Percentiles rank a stretch among this genome's conserved stretches.
These are phyloP conservation scores for Drepana arcuata DNA, from an alignment of 1,140 invertebrate species.

Conservation along the genomic window DNA sequence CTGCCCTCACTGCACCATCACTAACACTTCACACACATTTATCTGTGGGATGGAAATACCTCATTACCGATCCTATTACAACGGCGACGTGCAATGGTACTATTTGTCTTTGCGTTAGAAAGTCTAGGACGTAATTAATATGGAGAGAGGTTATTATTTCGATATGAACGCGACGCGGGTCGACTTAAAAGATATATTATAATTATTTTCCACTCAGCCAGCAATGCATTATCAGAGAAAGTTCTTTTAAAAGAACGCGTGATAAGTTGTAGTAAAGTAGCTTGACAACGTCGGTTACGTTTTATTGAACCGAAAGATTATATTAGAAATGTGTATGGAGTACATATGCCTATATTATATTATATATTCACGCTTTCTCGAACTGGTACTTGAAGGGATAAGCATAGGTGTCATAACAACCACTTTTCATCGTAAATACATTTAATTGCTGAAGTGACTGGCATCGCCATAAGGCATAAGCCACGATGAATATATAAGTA, in stretches of 20 bases:
- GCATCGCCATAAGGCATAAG: no score
- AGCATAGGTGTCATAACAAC: no score
- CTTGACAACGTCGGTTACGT: no score
- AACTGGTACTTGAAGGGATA: no score
- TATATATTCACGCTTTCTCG: no score
- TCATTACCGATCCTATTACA: conserved; percentile 50
- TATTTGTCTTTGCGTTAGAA: conserved; percentile 56
- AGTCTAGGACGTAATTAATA: conserved; percentile 67
- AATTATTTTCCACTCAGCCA: conserved; percentile 27
- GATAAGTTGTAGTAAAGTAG: no score
- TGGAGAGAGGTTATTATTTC: conserved; percentile 61
- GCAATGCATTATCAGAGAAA: conserved; percentile 55
- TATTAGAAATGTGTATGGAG: no score
- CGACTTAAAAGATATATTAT: conserved; percentile 31
- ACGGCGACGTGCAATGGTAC: conserved; percentile 13
- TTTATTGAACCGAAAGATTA: no score
- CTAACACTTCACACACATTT: not conserved
- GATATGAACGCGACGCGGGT: conserved; percentile 33
- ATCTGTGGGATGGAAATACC: conserved; percentile 41
- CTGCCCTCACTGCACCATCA: conserved; percentile 20
- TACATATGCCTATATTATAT: no score
- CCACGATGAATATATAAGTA: no score
- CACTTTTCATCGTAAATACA: no score
- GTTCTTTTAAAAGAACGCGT: conserved; percentile 38
- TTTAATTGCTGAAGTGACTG: no score